Evolutionary conservation across 2,888 invertebrate genomes (phyloP), one percentile per base, ranked within the genome.

Genomic region (Aphodius granarius): DNA sequence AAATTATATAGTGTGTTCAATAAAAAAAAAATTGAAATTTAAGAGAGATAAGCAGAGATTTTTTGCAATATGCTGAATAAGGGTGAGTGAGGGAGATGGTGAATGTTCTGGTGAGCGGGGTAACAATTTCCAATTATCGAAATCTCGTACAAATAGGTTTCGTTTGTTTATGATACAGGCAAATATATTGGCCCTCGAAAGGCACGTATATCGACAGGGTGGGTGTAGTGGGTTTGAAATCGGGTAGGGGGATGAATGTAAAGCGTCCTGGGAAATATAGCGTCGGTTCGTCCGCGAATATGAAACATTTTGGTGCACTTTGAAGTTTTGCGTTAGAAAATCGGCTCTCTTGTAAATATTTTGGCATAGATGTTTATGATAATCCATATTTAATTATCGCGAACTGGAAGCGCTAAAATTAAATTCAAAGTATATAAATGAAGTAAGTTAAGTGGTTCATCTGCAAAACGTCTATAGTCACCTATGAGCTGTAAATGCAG

Each of bases 391-490:
- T 68, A 68, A 68, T 68, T 68, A 43, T 43, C 43, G 6, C 13
- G 43, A 43, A 43, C 2, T 68, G 20, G 20, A 20, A 21, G 21
- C 21, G 18, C 68, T 68, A 68, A 68, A 68, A 68, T 68, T 68
- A 68, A 68, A n/a, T 22, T 20, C 21, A 20, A 68, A 68, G 68
- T 68, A 20, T 68, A 68, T 68, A 22, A 68, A 68, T 68, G 68
- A 22, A 19, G 68, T 21, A 22, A 20, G 19, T 19, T 17, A 20
- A 68, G 21, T 20, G 68, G 68, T 68, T 66, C 66, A 19, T 20
- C 68, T 68, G 68, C 20, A 5, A 68, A 22, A 20, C 68, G 68
- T 68, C 68, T 20, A 22, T 43, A 43, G 43, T 43, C 43, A 43
- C 43, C 43, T 43, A 43, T 13, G 13, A 43, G 43, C 43, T 43